Conservation (phyloP, 2,888 invertebrate genomes). For the Rhagophthalmus giganteus region DNA sequence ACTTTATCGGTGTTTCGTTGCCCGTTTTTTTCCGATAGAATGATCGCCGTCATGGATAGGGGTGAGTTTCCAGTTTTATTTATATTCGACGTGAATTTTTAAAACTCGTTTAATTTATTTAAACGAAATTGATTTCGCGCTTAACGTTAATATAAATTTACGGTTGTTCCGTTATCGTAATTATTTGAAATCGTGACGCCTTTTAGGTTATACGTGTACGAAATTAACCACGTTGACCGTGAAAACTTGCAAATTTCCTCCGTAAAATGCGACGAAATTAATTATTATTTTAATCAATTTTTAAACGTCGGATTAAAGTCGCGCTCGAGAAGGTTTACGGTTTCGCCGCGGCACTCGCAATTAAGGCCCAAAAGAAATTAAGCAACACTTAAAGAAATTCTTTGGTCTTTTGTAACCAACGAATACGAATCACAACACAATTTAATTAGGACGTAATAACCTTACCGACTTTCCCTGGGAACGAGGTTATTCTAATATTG, state of each 20-base stretch:
- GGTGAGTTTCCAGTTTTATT: conserved; percentile 35
- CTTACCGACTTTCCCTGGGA: conserved; percentile 17
- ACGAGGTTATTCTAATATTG: conserved; percentile 31
- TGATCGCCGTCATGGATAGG: conserved; percentile 34
- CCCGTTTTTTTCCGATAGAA: conserved; percentile 25
- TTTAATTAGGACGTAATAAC: conserved; percentile 31
- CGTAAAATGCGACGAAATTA: no score
- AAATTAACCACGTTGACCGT: no score
- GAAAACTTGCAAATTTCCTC: no score
- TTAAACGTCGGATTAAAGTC: no score
- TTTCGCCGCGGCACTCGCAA: no score
- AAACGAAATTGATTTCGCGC: not conserved
- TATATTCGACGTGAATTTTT: conserved; percentile 1
- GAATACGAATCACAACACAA: conserved; percentile 30
- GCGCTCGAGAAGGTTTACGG: no score
- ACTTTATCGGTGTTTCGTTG: conserved; percentile 19
- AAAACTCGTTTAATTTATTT: not conserved
- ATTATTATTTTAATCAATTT: no score
- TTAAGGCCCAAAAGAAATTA: no score
- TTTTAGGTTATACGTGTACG: no score
- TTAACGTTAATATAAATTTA: no score
- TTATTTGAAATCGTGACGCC: no score
- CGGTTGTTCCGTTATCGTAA: no score
- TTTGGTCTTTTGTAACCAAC: conserved; percentile 17
- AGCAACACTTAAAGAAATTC: conserved; percentile 13